Conservation (phyloP, 2,113 vertebrate species). For the Amblyornis subalaris region DNA sequence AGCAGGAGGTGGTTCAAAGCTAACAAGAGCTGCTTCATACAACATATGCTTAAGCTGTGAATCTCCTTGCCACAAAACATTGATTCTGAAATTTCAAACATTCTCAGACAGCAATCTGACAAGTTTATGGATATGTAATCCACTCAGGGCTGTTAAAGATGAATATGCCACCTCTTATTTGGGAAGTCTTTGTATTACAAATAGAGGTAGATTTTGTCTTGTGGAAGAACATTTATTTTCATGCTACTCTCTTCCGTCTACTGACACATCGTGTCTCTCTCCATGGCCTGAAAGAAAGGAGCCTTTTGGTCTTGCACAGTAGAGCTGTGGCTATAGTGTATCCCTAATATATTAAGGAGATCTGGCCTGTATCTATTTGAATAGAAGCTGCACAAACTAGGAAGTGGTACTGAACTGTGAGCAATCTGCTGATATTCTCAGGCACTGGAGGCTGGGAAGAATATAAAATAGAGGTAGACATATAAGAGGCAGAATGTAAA, state of each 20-base stretch:
- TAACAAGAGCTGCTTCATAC: background rate
- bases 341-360: background rate
- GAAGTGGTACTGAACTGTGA: background rate
- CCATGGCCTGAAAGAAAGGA: background rate
- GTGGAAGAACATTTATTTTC: background rate
- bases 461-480: background rate
- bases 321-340: background rate
- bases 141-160: background rate
- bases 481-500: background rate
- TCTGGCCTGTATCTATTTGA: background rate
- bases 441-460: background rate
- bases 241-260: background rate
- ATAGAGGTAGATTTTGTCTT: background rate
- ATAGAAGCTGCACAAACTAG: background rate
- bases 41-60: background rate
- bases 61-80: background rate
- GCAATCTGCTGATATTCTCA: background rate
- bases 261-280: background rate
- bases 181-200: background rate
- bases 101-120: background rate
- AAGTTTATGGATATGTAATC: background rate
- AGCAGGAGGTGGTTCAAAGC: background rate
- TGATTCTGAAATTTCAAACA: background rate
- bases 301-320: background rate
- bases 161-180: background rate